Evolutionary conservation across 2,888 invertebrate species (phyloP), one percentile per base, ranked within the genome.

Genomic region (Drosophila diplacantha): DNA sequence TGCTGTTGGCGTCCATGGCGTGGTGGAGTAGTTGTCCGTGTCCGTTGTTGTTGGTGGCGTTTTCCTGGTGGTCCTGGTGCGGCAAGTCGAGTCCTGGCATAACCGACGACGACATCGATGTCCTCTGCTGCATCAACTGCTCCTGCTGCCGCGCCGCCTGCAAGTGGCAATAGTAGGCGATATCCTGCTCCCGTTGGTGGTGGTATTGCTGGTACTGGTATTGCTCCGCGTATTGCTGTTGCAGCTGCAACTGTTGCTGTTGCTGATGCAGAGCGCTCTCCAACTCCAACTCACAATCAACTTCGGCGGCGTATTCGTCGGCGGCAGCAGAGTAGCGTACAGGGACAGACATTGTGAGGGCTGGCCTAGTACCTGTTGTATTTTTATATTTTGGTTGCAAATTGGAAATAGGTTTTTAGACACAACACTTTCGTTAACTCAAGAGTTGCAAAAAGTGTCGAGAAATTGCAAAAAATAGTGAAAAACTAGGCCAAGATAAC

Each of bases 341-440:
- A 88, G 88, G 88, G 88, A 87, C 88, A 88, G 88, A 88, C 88
- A 88, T 88, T 87, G 86, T 88, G 87, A 88, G 88, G 88, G 88
- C 88, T 88, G 88, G 88, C 88, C 88, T 88, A 88, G 88, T 88
- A 88, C 88, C 88, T 88, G 85, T 75, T 69, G 55, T 69, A n/a
- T 52, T 63, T 60, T 59, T 57, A 14, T 54, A 22, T 61, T 57
- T 56, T 54, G 35, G 57, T 64, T 46, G 57, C 54, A 57, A 50
- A 59, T 51, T 49, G 47, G 34, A 58, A 47, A 46, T 69, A 35
- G 50, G 46, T 37, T 61, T 58, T 38, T 39, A 41, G 22, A 61
- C 35, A 41, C 60, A 35, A 50, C 60, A 41, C 58, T 59, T 50
- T 49, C 16, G 18, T 31, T 18, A 18, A 31, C 58, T 43, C 56